Base-by-base conservation (phyloP, 2,113 vertebrate species). In the Craseonycteris thonglongyai region DNA sequence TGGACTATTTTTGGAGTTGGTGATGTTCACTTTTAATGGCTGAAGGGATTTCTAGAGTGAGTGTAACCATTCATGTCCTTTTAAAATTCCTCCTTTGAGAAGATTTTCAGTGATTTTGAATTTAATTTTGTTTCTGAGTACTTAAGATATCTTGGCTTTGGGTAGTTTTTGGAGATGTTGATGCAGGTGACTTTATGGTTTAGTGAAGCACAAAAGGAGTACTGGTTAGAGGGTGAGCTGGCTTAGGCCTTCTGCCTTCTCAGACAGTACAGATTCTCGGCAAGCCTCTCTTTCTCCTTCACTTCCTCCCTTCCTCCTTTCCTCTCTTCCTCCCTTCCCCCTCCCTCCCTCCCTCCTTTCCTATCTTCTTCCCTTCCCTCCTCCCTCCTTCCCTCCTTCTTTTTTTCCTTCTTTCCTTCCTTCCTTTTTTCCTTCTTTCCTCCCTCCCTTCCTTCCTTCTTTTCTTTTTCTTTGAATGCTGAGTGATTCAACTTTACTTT, bases 1-100 rank as follows among this genome's bases (percentile, higher is more conserved):
- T 9, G 47, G 66, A 47, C 22, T 76, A 42, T 26, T 84, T 58
- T 76, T 75, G 40, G n/a, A 19, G 72, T 96, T 84, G 92, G 59
- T 22, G 12, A 18, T 61, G 10, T 93, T 94, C 86, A 8, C 40
- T 94, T 96, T 93, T 88, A 90, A 81, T 71, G 80, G 40, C 58
- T 83, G 38, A 69, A 90, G 28, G 33, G 38, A 82, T 61, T 78
- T 88, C 66, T 88, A 71, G 82, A 86, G 47, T 68, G 3, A 88
- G 2, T 47, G 7, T 85, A 71, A 56, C 7, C 47, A 51, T 68
- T 92, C 33, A 13, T 51, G n/a, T 76, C 58, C 40, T 90, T 86
- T 85, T 54, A 16, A 21, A 42, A 21, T 75, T 75, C 22, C 14
- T 56, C 42, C 42, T 78, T 94, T 91, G 47, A 94, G 65, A 80